Conservation (phyloP, 2,888 invertebrate species). For the Hemaris fuciformis region DNA sequence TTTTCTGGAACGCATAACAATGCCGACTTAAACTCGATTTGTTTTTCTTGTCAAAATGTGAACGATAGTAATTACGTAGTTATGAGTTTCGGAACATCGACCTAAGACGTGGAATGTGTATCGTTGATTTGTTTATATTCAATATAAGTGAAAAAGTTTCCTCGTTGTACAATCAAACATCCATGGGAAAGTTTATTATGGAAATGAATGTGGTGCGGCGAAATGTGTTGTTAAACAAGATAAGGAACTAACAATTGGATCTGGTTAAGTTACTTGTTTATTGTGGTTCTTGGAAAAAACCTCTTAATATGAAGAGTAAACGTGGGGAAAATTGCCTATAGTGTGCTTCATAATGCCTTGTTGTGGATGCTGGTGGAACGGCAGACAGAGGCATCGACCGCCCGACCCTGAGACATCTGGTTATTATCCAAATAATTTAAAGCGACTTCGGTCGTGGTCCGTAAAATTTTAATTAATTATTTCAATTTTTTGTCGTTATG, state of each 20-base stretch:
- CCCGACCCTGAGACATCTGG: constrained; percentile 64
- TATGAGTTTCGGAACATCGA: not conserved
- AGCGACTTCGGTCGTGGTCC: not conserved
- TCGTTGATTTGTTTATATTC: not conserved
- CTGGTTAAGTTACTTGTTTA: not conserved
- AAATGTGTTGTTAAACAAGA: not conserved
- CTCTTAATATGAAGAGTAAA: not conserved
- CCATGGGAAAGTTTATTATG: constrained; percentile 13
- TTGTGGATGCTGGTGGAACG: constrained; percentile 78
- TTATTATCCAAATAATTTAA: constrained; percentile 37
- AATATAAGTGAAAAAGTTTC: not conserved
- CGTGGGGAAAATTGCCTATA: constrained; percentile 27
- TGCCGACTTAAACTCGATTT: constrained; percentile 7
- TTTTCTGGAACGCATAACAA: not conserved
- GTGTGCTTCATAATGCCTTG: constrained; percentile 61
- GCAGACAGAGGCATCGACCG: constrained; percentile 74
- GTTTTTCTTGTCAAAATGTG: not conserved
- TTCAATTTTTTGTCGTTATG: not conserved
- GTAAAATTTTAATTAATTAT: not conserved
- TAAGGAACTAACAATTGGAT: not conserved
- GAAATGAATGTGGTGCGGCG: not conserved
- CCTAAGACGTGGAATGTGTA: not conserved
- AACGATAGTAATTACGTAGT: not conserved
- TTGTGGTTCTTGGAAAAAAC: not conserved
- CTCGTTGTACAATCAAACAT: not conserved